Percentiles rank a stretch among this genome's conserved stretches.
Evolutionary conservation across 2,113 vertebrate genomes (phyloP).

Genomic region (Etia nguti): DNA sequence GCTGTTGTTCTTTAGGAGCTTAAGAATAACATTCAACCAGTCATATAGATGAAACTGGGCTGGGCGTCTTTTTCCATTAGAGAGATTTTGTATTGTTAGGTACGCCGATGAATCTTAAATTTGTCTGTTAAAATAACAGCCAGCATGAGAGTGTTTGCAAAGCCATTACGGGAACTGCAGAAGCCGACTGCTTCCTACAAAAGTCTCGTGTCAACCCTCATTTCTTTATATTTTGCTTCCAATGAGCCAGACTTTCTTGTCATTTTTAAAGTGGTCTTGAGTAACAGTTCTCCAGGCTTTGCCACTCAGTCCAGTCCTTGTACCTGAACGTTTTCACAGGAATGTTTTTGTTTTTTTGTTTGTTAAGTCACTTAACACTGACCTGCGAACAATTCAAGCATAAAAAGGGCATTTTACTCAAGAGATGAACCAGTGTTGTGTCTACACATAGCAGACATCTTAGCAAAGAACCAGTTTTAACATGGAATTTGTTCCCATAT

Average conservation of each 20-base stretch:
- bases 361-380: background rate
- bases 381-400: background rate
- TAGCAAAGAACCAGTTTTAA: background rate
- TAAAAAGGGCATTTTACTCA: background rate
- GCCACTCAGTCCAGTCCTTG: background rate
- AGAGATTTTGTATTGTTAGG: background rate
- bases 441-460: background rate
- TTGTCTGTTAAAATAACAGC: background rate
- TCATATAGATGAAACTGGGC: background rate
- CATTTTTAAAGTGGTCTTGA: background rate
- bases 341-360: background rate
- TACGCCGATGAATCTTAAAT: background rate
- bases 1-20: background rate
- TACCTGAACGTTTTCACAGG: background rate
- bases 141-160: background rate
- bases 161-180: background rate
- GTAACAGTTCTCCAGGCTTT: background rate
- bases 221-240: background rate
- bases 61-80: background rate
- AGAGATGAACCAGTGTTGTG: background rate
- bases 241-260: background rate
- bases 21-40: background rate
- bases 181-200: background rate
- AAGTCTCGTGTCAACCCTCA: background rate
- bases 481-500: background rate